phyloP scores from a whole-genome alignment of 1,140 invertebrate species.

The Drosophila obscura region DNA sequence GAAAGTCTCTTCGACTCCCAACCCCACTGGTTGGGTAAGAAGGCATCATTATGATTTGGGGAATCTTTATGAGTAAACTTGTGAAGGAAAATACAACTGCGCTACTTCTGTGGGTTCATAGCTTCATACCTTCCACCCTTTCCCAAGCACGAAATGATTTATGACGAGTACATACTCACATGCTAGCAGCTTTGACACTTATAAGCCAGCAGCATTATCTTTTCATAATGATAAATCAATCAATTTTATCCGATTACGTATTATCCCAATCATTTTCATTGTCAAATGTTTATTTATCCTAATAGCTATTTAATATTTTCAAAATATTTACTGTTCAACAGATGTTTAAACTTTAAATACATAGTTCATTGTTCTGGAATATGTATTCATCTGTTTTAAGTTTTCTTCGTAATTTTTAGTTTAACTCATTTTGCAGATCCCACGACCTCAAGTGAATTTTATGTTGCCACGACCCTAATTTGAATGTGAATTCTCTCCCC shows the following conservation, averaged over 20 bases:
- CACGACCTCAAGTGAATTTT: background rate
- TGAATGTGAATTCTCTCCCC: constrained; percentile 17
- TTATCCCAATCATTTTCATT: no score
- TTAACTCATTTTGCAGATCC: background rate
- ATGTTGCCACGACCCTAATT: constrained; percentile 29
- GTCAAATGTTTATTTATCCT: no score
- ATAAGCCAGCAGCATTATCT: background rate
- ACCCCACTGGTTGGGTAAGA: no score
- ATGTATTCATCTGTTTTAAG: no score
- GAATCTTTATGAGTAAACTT: background rate
- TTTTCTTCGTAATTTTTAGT: no score
- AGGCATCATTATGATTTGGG: no score
- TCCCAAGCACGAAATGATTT: constrained; percentile 42
- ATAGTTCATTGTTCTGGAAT: no score
- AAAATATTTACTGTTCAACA: no score
- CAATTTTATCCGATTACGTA: background rate
- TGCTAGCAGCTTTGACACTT: constrained; percentile 12
- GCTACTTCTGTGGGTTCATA: background rate
- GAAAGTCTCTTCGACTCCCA: constrained; percentile 17
- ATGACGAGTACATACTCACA: constrained; percentile 17
- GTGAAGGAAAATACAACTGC: background rate
- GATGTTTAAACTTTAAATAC: no score
- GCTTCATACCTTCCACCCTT: constrained; percentile 3
- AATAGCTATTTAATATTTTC: no score
- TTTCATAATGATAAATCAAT: constrained; percentile 30